Conservation (phyloP, 1,140 invertebrate genomes). For the Trinorchestia longiramus region DNA sequence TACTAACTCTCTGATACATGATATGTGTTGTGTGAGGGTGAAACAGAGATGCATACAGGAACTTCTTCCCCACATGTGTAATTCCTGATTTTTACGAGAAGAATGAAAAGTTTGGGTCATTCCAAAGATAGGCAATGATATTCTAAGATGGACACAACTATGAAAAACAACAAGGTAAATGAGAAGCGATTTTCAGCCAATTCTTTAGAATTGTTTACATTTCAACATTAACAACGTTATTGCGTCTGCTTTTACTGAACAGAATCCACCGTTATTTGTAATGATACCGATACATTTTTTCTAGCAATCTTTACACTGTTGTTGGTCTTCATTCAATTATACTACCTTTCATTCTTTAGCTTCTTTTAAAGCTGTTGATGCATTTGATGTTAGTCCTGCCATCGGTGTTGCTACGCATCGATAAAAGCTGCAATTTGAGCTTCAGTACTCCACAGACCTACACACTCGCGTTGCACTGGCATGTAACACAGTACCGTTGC, state of each 20-base stretch:
- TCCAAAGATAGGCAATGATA: not conserved
- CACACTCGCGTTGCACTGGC: not conserved
- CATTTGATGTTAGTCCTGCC: not conserved
- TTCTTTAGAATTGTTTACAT: not conserved
- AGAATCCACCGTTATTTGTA: too few species aligned
- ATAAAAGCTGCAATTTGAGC: not conserved
- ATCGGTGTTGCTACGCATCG: not conserved
- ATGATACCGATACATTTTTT: too few species aligned
- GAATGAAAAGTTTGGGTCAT: not conserved
- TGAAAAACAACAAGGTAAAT: not conserved
- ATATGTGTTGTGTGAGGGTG: not conserved
- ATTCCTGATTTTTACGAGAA: not conserved
- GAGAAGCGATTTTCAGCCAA: not conserved
- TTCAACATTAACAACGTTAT: too few species aligned
- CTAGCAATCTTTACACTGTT: too few species aligned
- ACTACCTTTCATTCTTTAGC: too few species aligned
- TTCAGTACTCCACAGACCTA: not conserved
- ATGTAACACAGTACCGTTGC: not conserved
- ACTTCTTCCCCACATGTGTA: not conserved
- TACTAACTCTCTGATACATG: not conserved
- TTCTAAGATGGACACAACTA: not conserved
- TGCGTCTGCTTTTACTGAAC: too few species aligned
- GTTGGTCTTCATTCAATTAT: too few species aligned
- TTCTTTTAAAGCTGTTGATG: too few species aligned
- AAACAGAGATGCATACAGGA: not conserved